These are phyloP conservation scores for Tenrec ecaudatus DNA, from an alignment of 2,113 vertebrate genomes.

Conservation along the genomic window DNA sequence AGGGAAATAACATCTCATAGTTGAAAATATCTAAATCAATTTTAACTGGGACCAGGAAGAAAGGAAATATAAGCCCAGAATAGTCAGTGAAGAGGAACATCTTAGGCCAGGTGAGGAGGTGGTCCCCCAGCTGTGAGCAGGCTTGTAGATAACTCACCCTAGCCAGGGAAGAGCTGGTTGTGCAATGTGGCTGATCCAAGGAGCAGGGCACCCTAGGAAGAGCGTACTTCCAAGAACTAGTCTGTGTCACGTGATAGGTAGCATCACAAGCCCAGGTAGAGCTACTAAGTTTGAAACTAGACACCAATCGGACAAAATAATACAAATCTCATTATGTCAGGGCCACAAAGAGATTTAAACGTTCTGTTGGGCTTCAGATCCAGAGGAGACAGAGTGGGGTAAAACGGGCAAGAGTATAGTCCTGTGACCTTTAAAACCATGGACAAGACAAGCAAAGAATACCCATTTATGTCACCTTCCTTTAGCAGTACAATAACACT, in stretches of 20 bases:
- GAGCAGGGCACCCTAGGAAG: neutral
- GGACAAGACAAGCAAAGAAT: neutral
- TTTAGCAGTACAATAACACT: neutral
- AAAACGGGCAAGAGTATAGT: neutral
- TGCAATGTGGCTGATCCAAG: neutral
- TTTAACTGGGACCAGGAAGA: constrained; percentile 2
- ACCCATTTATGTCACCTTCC: neutral
- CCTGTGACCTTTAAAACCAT: neutral
- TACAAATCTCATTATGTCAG: neutral
- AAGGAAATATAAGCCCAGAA: neutral
- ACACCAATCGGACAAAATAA: neutral
- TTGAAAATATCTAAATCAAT: constrained; percentile 20
- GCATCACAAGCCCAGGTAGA: neutral
- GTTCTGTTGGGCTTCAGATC: neutral
- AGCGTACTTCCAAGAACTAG: neutral
- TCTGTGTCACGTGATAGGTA: neutral
- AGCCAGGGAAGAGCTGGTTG: neutral
- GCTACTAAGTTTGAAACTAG: no score
- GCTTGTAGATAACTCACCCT: neutral
- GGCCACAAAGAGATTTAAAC: neutral
- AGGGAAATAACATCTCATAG: neutral
- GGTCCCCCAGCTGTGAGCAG: neutral
- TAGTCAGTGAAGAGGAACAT: neutral
- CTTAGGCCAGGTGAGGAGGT: neutral
- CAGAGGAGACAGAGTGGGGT: neutral